A percentile compares a stretch with the other conserved stretches of the same genome.
phyloP scores from a whole-genome alignment of 2,797 vertebrate species.

The Sphenopsis melanotis region DNA sequence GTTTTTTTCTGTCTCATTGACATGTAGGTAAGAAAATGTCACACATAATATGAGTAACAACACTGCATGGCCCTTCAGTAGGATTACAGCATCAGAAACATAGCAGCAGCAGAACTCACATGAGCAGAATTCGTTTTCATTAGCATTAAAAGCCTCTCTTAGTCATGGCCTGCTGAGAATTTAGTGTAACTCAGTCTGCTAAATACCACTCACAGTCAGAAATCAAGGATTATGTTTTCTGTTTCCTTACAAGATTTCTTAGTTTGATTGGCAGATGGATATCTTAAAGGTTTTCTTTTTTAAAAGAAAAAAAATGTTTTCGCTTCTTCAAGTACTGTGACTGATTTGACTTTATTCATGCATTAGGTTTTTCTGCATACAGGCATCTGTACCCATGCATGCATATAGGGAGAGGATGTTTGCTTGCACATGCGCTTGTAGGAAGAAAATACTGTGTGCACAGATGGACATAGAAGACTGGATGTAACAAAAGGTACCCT shows the following conservation, averaged over 20 bases:
- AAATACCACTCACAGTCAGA: conserved; percentile 2
- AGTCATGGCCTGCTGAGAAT: neutral
- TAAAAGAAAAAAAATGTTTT: neutral
- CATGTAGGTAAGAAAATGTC: conserved; percentile 15
- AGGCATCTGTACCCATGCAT: neutral
- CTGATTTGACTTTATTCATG: neutral
- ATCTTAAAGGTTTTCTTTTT: neutral
- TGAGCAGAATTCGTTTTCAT: neutral
- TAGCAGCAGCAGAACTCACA: neutral
- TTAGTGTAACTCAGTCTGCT: neutral
- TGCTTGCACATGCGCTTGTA: neutral
- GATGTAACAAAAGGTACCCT: neutral
- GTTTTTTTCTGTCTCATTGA: neutral
- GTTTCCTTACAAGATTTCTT: neutral
- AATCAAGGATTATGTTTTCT: neutral
- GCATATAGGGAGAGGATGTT: neutral
- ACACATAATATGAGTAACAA: neutral
- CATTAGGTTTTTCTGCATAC: neutral
- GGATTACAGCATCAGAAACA: neutral
- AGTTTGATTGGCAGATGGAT: neutral
- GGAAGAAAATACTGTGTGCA: neutral
- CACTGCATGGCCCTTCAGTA: neutral
- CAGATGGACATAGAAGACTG: neutral
- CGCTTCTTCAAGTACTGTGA: neutral
- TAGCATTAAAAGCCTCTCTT: neutral